Base-by-base conservation (phyloP, 2,113 vertebrate species). In the Callorhinus ursinus region DNA sequence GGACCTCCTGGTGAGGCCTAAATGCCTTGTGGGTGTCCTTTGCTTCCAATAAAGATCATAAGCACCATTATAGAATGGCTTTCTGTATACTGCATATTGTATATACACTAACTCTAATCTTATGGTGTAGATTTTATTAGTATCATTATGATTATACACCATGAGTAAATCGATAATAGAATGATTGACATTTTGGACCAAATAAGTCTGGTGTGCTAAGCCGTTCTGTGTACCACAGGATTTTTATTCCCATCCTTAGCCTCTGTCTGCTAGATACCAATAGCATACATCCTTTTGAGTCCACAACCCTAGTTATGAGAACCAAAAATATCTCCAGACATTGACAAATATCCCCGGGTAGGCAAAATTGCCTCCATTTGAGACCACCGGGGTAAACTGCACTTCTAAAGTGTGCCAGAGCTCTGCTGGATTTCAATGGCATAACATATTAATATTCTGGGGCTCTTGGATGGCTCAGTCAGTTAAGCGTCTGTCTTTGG, bases 1-100 rank as follows among this genome's bases (percentile, higher is more conserved):
- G 3, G 6, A 28, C 2, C 7, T 57, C 33, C 4, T 53, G 31
- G 14, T 0, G 3, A 59, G 2, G 5, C 33, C 21, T 42, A 61
- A 33, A 90, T 26, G 1, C 24, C 3, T 49, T 49, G 2, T 67
- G 5, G 4, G 1, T 57, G 33, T 31, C 4, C 1, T 42, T 39
- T 67, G 16, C 5, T 90, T 59, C 74, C 24, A 74, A 8, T 28
- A 22, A 83, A 39, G 18, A 39, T n/a, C 76, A 31, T 63, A 87
- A 55, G 13, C 19, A 63, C 1, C 7, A n/a, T 46, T n/a, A 33
- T n/a, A 36, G 42, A 87, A 63, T 46, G 14, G 3, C 55, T 71
- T 57, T 69, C 16, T 76, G 2, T n/a, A 16, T 69, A 33, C 4
- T 42, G 31, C 49, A 9, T 24, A 53, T 71, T 57, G 2, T 61